These are phyloP conservation scores for Dimorphilus gyrociliatus DNA, from an alignment of 2,888 invertebrate genomes.

Conservation along the genomic window DNA sequence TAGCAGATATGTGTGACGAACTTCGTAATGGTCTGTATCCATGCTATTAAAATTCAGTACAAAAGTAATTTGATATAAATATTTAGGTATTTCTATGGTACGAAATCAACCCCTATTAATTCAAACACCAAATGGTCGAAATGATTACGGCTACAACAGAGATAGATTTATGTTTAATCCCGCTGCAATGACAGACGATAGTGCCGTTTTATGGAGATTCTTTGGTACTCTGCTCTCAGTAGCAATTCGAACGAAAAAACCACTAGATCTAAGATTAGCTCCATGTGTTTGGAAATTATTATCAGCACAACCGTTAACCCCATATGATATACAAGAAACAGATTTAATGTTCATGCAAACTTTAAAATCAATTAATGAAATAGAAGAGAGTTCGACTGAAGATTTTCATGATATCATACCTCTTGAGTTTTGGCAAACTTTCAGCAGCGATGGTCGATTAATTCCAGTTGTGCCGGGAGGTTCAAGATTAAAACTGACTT, in stretches of 20 bases:
- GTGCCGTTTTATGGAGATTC: constrained; percentile 47
- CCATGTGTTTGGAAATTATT: constrained; percentile 48
- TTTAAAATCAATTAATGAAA: constrained; percentile 46
- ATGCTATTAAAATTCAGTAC: background rate
- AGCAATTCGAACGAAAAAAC: constrained; percentile 50
- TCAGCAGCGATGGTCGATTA: constrained; percentile 38
- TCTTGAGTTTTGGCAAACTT: constrained; percentile 1
- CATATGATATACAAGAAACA: constrained; percentile 48
- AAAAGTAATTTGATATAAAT: background rate
- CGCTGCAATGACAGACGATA: constrained; percentile 42
- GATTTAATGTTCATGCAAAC: constrained; percentile 46
- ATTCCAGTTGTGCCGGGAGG: constrained; percentile 49
- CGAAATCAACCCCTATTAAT: constrained; percentile 41
- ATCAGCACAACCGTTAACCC: constrained; percentile 44
- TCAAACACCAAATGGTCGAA: constrained; percentile 47
- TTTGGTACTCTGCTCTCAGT: constrained; percentile 49
- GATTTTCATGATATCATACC: background rate
- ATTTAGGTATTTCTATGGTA: background rate
- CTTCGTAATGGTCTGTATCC: background rate
- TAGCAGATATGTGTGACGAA: constrained; percentile 48
- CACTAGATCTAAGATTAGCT: constrained; percentile 47
- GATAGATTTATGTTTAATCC: constrained; percentile 49
- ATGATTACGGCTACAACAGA: constrained; percentile 48
- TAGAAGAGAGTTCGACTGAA: constrained; percentile 40
- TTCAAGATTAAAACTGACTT: constrained; percentile 45